Evolutionary conservation across 2,113 vertebrate genomes (phyloP), one percentile per base, ranked within the genome.

Genomic region (Carassius auratus): DNA sequence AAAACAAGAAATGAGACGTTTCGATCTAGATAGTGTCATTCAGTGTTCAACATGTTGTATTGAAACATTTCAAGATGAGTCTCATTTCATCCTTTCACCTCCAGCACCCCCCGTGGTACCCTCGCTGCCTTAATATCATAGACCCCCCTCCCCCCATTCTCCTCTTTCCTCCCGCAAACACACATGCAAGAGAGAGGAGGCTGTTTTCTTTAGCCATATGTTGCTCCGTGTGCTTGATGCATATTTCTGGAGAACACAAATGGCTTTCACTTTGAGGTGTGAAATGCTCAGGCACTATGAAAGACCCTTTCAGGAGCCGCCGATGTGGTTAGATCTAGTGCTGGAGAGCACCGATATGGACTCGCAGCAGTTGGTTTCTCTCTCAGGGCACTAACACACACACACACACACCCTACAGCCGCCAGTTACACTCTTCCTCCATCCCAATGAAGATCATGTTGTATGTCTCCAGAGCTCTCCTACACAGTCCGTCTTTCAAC

Each of bases 21-120:
- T 89, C 89, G 89, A 87, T 91, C 91, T 91, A 30, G 50, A 57
- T 57, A 59, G 91, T 93, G 90, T 93, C 88, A 79, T 77, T 92
- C 88, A 90, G 92, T 94, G 93, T 94, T 94, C 91, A 90, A 94
- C 95, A 94, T 95, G 94, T 94, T 95, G 94, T 95, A 94, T 90
- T 93, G 92, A 95, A 92, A 94, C 94, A 93, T 93, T 95, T 94
- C 91, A 90, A 73, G 81, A 68, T 0, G 14, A 3, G 64, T 61
- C 57, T 83, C 69, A 19, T 21, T 74, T 15, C 10, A 48, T 69
- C 4, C 19, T n/a, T 76, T 52, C 7, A 7, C 42, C 21, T 26
- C 12, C 87, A n/a, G 48, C 30, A 5, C 36, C 36, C 36, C 71
- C 7, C 64, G 12, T 19, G 33, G 17, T 93, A 92, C 91, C 92